Evolutionary conservation across 2,113 vertebrate genomes (phyloP), one percentile per base, ranked within the genome.

Genomic region (Hymenochirus boettgeri): DNA sequence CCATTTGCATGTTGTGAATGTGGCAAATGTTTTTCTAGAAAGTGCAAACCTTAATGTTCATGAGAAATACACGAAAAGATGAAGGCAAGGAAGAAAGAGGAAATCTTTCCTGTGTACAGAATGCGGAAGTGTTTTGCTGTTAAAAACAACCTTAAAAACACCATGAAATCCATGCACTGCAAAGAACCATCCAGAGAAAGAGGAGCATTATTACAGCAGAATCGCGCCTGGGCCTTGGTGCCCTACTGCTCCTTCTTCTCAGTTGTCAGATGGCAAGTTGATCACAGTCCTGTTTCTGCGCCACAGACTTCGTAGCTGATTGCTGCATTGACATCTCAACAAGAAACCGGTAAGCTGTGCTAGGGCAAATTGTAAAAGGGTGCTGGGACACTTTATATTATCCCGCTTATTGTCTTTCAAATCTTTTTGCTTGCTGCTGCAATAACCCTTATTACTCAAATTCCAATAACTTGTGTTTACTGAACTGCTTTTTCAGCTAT

Each of bases 1-100:
- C 47, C 47, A 2, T 23, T 22, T 21, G 12, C 23, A 2, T 50
- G 47, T 10, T 50, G 18, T 12, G 47, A 50, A 8, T 50, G 47
- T 4, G 47, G 47, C 7, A 50, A 50, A 50, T 19, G 47, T 10
- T 50, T 50, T 22, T 22, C 47, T 8, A 10, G 23, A 12, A 50
- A 23, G 23, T 50, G 19, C 19, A 23, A 46, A 22, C 19, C 47
- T 33, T 33, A 33, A 33, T 4, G 31, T 33, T 4, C 31, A 33
- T 11, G 56, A 17, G 54, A 65, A 17, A 62, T 61, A 6, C 64
- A 73, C 31, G 10, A 12, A 39, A 39, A 13, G 37, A 33, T 9
- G 37, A 39, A 13, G 37, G 37, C 12, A 39, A 17, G 37, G 37
- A 15, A 15, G 31, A 33, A 4, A 33, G 31, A 7, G 31, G 7